Evolutionary conservation across 2,888 invertebrate genomes (phyloP), one percentile per base, ranked within the genome.

Genomic region (Microplitis manilae): DNA sequence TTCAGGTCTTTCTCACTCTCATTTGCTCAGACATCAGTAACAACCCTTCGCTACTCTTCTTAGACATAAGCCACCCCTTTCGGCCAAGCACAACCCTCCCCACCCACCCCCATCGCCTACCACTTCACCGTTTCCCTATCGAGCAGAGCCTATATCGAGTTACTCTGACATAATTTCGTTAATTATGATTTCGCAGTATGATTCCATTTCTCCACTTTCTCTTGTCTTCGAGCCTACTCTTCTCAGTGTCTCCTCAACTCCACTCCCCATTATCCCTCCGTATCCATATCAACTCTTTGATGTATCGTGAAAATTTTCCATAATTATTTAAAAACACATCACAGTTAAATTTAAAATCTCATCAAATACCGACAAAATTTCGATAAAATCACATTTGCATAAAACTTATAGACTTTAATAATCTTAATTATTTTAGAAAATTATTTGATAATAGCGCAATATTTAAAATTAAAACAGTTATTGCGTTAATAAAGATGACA

Each of bases 121-220:
- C 61, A 65, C 38, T 65, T 61, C 75, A 70, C 61, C 78, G 72
- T 77, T 77, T 73, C 80, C 82, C 77, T 82, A 82, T 79, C 81
- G 77, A 78, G 81, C 79, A 77, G 80, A 80, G 83, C 85, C 85
- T 90, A 90, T 90, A 90, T 90, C 89, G 84, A 84, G 89, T 90
- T 90, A 87, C 90, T 83, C 75, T 78, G 81, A 82, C 84, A 88
- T 90, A 89, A 90, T 90, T 90, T 88, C 85, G 88, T 90, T 90
- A 89, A 89, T 90, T 88, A 89, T 87, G 84, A 89, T 89, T 89
- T 86, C 85, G 84, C 83, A 85, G 84, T 85, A 87, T 85, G 86
- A 87, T 88, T 88, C 86, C 77, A 77, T 77, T 15, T 62, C 40
- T 40, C 62, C 73, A 39, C 69, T 69, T 68, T 73, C 69, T 20